Percentiles rank a stretch among this genome's conserved stretches.
Conservation (phyloP, 2,113 vertebrate genomes). For the Dissostichus mawsoni region DNA sequence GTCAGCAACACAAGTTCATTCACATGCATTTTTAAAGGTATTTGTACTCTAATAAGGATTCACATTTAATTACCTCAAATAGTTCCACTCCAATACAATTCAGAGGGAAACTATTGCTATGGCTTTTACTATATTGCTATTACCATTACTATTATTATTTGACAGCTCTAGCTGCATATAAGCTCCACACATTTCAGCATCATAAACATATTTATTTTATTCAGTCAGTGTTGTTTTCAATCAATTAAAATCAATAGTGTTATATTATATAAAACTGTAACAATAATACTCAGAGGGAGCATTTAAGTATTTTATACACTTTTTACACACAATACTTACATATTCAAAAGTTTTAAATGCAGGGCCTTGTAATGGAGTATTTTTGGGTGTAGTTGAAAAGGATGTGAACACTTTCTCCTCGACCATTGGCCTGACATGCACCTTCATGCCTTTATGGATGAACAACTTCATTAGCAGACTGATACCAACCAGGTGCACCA, state of each 20-base stretch:
- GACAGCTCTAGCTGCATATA: background rate
- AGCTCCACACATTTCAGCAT: background rate
- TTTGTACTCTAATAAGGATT: background rate
- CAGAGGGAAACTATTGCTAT: background rate
- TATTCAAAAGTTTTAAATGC: background rate
- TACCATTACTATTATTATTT: background rate
- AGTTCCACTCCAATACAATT: background rate
- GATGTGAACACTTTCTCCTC: background rate
- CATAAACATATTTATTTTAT: no score
- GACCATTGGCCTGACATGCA: background rate
- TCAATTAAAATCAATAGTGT: no score
- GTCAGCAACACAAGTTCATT: background rate
- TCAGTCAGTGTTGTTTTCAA: no score
- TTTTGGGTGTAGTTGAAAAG: background rate
- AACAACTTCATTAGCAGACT: constrained; percentile 7
- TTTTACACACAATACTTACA: no score
- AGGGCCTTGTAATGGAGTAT: background rate
- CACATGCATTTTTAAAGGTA: background rate
- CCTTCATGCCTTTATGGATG: background rate
- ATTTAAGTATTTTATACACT: no score
- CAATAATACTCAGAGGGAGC: no score
- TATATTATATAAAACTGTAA: no score
- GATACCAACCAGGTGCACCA: background rate
- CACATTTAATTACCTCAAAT: background rate
- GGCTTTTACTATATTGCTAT: no score